Conservation (phyloP, 2,113 vertebrate species). For the Lamprotornis superbus region DNA sequence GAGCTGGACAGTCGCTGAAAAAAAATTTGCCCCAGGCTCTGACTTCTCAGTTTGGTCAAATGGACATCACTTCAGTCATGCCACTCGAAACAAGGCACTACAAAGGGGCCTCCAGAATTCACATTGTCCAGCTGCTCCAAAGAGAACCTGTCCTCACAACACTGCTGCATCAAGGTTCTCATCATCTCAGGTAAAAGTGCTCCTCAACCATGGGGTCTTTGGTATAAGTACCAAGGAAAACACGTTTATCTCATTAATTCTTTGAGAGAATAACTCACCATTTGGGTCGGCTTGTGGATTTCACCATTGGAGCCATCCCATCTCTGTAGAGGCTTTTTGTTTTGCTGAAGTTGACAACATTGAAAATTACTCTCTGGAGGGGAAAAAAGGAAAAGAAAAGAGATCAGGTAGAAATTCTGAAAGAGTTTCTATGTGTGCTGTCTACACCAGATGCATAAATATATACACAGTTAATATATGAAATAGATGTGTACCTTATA, state of each 20-base stretch:
- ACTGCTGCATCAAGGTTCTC: not conserved
- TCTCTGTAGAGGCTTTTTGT: conserved; percentile 98
- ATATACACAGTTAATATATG: not conserved
- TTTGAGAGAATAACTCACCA: conserved; percentile 77
- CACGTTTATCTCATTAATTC: not conserved
- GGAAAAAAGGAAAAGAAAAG: not conserved
- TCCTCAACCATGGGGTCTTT: not conserved
- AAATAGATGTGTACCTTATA: not conserved
- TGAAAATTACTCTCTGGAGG: conserved; percentile 93
- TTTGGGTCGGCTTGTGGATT: conserved; percentile 94
- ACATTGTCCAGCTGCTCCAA: not conserved
- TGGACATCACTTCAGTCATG: not conserved
- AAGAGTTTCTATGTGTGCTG: not conserved
- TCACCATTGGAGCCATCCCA: conserved; percentile 96
- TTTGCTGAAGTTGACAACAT: conserved; percentile 98
- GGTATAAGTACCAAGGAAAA: not conserved
- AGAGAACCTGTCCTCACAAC: not conserved
- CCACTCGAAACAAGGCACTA: not conserved
- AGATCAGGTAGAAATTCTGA: not conserved
- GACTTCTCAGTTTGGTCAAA: not conserved
- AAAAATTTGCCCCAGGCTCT: not conserved
- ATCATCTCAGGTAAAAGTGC: not conserved
- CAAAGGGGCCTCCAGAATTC: not conserved
- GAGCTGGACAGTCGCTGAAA: rapidly evolving
- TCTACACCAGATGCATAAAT: not conserved